A percentile compares a stretch with the other conserved stretches of the same genome.
Conservation (phyloP, 2,797 vertebrate species). For the Bovichtus diacanthus region DNA sequence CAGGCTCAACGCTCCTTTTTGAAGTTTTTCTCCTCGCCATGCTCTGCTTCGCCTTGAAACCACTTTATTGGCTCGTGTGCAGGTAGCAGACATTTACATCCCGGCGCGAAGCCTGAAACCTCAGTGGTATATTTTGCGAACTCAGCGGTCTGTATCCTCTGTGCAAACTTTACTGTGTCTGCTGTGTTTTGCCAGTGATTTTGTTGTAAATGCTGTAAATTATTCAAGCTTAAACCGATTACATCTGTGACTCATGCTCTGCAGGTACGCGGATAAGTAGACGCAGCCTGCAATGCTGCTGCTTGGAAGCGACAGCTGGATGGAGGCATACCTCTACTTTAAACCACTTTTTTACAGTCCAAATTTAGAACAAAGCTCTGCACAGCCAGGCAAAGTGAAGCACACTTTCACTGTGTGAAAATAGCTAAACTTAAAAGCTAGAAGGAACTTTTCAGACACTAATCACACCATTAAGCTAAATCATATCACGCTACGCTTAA, state of each 20-base stretch:
- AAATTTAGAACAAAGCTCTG: constrained; percentile 33
- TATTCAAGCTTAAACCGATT: constrained; percentile 61
- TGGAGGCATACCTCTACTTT: not conserved
- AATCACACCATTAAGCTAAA: constrained; percentile 35
- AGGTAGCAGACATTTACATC: constrained; percentile 8
- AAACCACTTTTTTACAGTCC: constrained; percentile 4
- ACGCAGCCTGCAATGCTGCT: constrained; percentile 14
- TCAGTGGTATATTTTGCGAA: constrained; percentile 39
- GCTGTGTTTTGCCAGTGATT: constrained; percentile 34
- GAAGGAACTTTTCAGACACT: constrained; percentile 17
- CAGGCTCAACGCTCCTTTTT: not conserved
- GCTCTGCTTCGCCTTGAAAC: constrained; percentile 5
- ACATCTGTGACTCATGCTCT: constrained; percentile 46
- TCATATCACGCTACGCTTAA: constrained; percentile 16
- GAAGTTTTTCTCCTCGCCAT: not conserved
- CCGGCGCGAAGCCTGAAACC: constrained; percentile 20
- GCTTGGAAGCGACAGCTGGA: constrained; percentile 4
- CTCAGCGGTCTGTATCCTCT: constrained; percentile 20
- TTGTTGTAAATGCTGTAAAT: constrained; percentile 51
- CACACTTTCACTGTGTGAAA: constrained; percentile 3
- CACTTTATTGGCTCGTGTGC: not conserved
- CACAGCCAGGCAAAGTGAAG: constrained; percentile 1
- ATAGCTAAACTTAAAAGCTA: constrained; percentile 12
- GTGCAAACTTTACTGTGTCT: constrained; percentile 35
- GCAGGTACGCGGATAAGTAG: constrained; percentile 31